Evolutionary conservation across 2,888 invertebrate species (phyloP).

Genomic region (Parthenolecanium corni): DNA sequence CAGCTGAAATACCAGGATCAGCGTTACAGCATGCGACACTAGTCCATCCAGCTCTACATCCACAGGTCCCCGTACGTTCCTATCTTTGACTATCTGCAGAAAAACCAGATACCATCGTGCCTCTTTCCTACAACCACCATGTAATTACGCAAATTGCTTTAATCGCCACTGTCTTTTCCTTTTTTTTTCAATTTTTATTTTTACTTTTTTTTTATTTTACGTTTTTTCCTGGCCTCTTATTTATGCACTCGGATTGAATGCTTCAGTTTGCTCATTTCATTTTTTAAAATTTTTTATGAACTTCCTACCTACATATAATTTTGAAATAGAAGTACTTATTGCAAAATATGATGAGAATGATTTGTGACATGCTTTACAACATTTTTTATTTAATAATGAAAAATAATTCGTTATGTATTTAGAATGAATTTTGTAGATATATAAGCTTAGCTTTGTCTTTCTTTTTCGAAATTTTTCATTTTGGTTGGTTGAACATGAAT

Average conservation of each 20-base stretch:
- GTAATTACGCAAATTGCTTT: conserved; percentile 33
- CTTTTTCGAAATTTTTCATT: no score
- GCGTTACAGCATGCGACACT: conserved; percentile 77
- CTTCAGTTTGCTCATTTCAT: background rate
- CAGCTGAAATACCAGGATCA: conserved; percentile 70
- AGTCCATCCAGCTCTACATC: conserved; percentile 93
- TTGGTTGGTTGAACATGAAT: no score
- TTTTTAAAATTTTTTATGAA: background rate
- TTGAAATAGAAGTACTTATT: no score
- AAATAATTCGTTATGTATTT: no score
- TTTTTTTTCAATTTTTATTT: background rate
- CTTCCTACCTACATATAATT: no score
- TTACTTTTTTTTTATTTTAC: conserved; percentile 26
- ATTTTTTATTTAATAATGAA: no score
- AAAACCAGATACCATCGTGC: conserved; percentile 31
- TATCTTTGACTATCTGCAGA: conserved; percentile 92
- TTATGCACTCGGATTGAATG: background rate
- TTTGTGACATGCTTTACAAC: no score
- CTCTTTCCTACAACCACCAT: conserved; percentile 35
- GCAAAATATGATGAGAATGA: no score
- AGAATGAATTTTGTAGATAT: no score
- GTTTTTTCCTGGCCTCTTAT: conserved; percentile 4
- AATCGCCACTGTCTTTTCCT: conserved; percentile 24
- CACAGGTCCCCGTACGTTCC: conserved; percentile 93
- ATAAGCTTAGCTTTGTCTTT: no score